These are phyloP conservation scores for Platichthys flesus DNA, from an alignment of 2,113 vertebrate genomes.

Conservation along the genomic window DNA sequence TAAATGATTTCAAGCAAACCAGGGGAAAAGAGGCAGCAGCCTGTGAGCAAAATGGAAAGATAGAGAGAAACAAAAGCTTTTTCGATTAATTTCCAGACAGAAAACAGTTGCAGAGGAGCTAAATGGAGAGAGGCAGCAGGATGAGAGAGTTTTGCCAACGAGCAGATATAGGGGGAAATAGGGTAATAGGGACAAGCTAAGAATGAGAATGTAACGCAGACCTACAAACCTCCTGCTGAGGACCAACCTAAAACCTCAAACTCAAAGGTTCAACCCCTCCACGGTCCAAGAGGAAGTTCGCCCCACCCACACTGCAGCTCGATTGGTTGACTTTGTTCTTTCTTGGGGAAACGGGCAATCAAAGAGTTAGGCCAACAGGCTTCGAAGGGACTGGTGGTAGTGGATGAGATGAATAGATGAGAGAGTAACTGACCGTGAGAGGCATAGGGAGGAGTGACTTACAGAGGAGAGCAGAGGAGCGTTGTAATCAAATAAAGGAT, in stretches of 20 bases:
- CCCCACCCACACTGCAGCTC: neutral
- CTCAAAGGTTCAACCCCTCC: neutral
- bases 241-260: neutral
- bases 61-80: neutral
- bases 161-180: constrained; percentile 30
- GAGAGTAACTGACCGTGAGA: constrained; percentile 37
- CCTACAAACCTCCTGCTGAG: neutral
- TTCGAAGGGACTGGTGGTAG: constrained; percentile 26
- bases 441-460: constrained; percentile 43
- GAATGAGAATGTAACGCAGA: too few relatives aligned
- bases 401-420: constrained; percentile 54
- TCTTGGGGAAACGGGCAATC: constrained; percentile 13
- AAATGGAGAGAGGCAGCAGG: constrained; percentile 22
- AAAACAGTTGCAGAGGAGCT: constrained; percentile 34
- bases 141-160: constrained; percentile 24
- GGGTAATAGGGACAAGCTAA: neutral
- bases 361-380: constrained; percentile 53
- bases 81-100: constrained; percentile 33
- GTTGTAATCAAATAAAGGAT: constrained; percentile 40
- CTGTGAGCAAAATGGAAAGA: neutral
- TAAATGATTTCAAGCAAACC: constrained; percentile 11
- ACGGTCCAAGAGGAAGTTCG: neutral
- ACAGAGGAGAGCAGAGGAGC: neutral
- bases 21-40: constrained; percentile 13
- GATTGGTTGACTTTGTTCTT: constrained; percentile 15